Evolutionary conservation across 2,797 vertebrate genomes (phyloP).

Genomic region (Acridotheres tristis): DNA sequence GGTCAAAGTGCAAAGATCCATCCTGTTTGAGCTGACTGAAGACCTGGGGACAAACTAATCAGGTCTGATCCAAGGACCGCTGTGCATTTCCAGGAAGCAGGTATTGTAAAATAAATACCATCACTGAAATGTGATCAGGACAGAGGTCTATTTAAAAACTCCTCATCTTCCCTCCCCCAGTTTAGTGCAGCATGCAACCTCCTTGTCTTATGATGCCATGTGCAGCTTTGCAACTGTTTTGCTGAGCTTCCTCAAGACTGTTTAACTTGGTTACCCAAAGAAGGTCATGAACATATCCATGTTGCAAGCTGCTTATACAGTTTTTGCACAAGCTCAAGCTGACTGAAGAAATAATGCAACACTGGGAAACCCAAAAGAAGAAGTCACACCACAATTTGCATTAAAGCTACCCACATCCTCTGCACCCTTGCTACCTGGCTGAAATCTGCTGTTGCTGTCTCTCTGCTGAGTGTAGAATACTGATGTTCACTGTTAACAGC

Average conservation of each 20-base stretch:
- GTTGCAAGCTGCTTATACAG: neutral
- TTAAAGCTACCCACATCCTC: neutral
- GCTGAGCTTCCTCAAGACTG: neutral
- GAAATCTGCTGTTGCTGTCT: neutral
- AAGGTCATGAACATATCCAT: neutral
- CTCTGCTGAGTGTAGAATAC: neutral
- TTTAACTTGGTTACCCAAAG: neutral
- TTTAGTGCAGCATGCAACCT: neutral
- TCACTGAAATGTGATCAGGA: neutral
- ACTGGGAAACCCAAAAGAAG: neutral
- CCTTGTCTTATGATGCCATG: neutral
- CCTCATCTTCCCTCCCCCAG: neutral
- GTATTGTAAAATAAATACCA: neutral
- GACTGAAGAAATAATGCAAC: neutral
- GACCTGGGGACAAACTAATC: neutral
- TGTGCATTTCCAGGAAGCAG: neutral
- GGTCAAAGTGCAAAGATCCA: constrained; percentile 55
- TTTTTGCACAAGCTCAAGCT: constrained; percentile 9
- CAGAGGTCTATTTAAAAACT: neutral
- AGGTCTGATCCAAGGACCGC: constrained; percentile 14
- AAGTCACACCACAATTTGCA: constrained; percentile 1
- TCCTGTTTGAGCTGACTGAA: neutral
- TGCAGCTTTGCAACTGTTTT: neutral
- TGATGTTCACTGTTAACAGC: neutral
- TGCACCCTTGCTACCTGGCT: neutral